Percentiles rank a stretch among this genome's conserved stretches.
Conservation (phyloP, 1,140 invertebrate genomes). For the Drosophila nebulosa region DNA sequence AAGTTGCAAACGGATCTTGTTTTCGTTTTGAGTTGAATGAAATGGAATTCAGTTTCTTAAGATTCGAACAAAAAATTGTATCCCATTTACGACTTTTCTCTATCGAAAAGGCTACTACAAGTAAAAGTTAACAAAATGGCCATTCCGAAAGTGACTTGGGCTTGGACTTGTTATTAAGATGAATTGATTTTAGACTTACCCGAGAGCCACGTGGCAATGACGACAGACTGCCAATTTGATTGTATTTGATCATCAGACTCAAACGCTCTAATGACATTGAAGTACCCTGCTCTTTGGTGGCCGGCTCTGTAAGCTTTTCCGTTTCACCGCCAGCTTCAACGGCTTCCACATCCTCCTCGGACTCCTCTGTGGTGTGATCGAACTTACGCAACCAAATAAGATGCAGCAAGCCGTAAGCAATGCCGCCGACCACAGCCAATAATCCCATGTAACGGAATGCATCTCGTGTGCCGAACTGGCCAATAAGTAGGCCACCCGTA, state of each 20-base stretch:
- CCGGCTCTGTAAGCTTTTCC: conserved; percentile 84
- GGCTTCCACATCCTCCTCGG: conserved; percentile 80
- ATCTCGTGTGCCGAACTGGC: conserved; percentile 86
- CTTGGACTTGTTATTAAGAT: too few relatives aligned
- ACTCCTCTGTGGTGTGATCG: conserved; percentile 80
- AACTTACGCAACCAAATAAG: conserved; percentile 87
- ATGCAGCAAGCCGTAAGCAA: conserved; percentile 87
- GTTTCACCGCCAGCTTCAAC: conserved; percentile 83
- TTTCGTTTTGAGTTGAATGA: too few relatives aligned
- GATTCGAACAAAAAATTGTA: too few relatives aligned
- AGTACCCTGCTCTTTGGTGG: conserved; percentile 85
- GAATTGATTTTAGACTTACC: conserved; percentile 63
- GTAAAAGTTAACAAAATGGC: not conserved
- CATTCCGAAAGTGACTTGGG: not conserved
- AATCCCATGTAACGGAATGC: conserved; percentile 90
- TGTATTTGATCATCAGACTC: conserved; percentile 87
- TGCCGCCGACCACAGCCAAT: conserved; percentile 85
- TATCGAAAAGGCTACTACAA: too few relatives aligned
- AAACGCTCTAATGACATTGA: conserved; percentile 86
- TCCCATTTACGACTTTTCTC: too few relatives aligned
- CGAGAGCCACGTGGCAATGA: conserved; percentile 84
- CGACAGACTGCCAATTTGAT: conserved; percentile 87
- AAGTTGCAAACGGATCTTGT: too few relatives aligned
- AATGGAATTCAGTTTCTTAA: too few relatives aligned
- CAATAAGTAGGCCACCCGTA: conserved; percentile 89